Conservation (phyloP, 2,888 invertebrate genomes). For the Drosophila kambysellisi region DNA sequence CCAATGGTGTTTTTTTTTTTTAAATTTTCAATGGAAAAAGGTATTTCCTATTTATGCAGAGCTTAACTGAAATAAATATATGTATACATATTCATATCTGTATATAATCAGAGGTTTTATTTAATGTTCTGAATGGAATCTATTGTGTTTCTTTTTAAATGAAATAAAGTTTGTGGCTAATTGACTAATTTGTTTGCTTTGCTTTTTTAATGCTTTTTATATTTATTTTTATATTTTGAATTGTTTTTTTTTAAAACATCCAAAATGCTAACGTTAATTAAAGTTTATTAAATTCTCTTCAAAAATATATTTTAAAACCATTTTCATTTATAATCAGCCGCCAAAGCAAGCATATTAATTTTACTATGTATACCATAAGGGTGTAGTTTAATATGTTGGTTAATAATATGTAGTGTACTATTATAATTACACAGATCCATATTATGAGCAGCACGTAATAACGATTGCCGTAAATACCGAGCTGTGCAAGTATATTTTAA, state of each 20-base stretch:
- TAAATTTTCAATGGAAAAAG: conserved; percentile 4
- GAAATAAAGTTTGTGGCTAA: background rate
- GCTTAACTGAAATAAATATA: background rate
- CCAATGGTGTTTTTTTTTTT: background rate
- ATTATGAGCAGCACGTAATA: conserved; percentile 37
- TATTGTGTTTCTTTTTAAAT: background rate
- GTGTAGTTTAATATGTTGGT: background rate
- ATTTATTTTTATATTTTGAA: background rate
- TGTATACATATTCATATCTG: background rate
- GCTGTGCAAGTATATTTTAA: conserved; percentile 35
- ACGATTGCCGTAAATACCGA: conserved; percentile 34
- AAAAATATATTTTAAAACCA: background rate
- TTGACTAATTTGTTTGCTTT: background rate
- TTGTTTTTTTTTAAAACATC: background rate
- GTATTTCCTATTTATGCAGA: background rate
- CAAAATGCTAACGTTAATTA: background rate
- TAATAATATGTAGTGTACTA: background rate
- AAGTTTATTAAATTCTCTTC: background rate
- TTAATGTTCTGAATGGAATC: background rate
- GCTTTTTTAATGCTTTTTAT: background rate
- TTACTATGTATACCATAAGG: background rate
- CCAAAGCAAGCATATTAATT: background rate
- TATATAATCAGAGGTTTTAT: background rate
- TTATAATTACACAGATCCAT: conserved; percentile 9
- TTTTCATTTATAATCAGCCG: background rate